Base-by-base conservation (phyloP, 1,140 invertebrate species). In the Bombus soroeensis region DNA sequence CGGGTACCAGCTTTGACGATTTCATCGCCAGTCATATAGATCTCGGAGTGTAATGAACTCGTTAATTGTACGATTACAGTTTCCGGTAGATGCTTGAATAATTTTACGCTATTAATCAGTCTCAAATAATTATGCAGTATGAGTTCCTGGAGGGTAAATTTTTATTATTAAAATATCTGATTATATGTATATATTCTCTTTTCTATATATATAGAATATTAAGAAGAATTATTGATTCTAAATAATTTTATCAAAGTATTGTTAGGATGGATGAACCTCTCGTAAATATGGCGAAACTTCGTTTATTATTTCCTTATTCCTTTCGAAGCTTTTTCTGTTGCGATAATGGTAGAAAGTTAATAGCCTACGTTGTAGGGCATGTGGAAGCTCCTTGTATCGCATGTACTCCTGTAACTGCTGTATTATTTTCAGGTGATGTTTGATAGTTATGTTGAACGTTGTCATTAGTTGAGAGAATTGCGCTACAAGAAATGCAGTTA, bases 11-110 rank as follows among this genome's bases (percentile, higher is more conserved):
- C 93, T 84, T 93, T 93, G 4, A 96, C 93, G n/a, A 96, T 95
- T 2, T 95, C 86, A 68, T 96, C 96, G 75, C 95, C 95, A 3
- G 94, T 87, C 57, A 96, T 93, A 85, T 94, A 96, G 83, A 96
- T 93, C 87, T 96, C 94, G 12, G 93, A 91, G 2, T 84, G 88
- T 57, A 96, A 87, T 15, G 88, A 89, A 2, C 91, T 87, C 0
- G 95, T 89, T 22, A 96, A 94, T 53, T 94, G 85, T 1, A 93
- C 87, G 9, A 95, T 81, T 34, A 95, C 85, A 5, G 87, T 70
- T 66, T 93, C 72, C 1, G 95, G 95, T 70, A 96, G 76, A 86
- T 94, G 92, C 53, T 93, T 92, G 64, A 96, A 96, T 34, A 96
- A 89, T 72, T 93, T 90, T 1, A 96, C 95, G 41, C 93, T 95